Base-by-base conservation (phyloP, 2,113 vertebrate species). In the Bambusicola thoracicus region DNA sequence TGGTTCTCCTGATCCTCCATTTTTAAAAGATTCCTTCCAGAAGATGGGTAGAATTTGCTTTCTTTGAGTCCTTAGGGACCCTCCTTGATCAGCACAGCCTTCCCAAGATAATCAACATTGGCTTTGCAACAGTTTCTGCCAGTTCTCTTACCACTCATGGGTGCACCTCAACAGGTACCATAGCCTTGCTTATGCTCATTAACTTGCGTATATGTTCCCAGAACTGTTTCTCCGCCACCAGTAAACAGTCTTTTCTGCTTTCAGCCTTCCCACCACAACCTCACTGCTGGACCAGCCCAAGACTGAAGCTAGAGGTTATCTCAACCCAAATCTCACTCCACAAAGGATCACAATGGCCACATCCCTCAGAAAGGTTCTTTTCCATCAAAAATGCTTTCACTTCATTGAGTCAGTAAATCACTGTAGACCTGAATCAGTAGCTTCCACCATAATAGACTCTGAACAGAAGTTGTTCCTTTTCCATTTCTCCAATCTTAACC, bases 401-500 rank as follows among this genome's bases (percentile, higher is more conserved):
- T 16, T 75, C 11, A 17, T 16, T 8, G 44, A 13, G 19, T 49
- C 55, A 43, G 46, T 43, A 78, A 59, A 6, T 27, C 27, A 29
- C 10, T 18, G 32, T 16, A 30, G 53, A 48, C 43, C 72, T 29
- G 16, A 70, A 29, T 2, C 30, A 32, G 10, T 13, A 75, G 62
- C 16, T 19, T 61, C n/a, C 48, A 17, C 38, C 16, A 3, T 27
- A 90, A 80, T 16, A 58, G 41, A 62, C 18, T 46, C 61, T 53
- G 53, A 83, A 24, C 32, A 67, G 27, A 62, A 81, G 25, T 7
- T 0, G 0, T 6, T 18, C 11, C 43, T 55, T 36, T 36, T 11
- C 44, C 3, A 53, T 44, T 55, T 63, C 79, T 41, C 73, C 13
- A 27, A 46, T 25, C 73, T 30, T 32, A 87, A 51, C 21, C 43